A percentile compares a stretch with the other conserved stretches of the same genome.
phyloP scores from a whole-genome alignment of 2,113 vertebrate genomes.

The Hippocampus mohnikei region DNA sequence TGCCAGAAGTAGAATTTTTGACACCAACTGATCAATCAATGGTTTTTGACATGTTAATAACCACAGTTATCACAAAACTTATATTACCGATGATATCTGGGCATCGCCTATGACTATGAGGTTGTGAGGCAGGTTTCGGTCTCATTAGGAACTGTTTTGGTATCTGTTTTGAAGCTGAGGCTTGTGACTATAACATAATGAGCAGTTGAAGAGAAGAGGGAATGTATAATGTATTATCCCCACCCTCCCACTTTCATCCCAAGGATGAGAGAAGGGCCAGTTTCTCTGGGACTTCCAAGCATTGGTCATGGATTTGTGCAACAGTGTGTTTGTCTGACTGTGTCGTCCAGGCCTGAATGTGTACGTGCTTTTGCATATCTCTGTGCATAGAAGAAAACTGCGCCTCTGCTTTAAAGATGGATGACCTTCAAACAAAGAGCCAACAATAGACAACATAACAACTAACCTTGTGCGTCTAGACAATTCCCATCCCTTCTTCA shows the following conservation, averaged over 20 bases:
- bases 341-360: not conserved
- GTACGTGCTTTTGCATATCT: slow-evolving; percentile 1
- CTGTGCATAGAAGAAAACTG: slow-evolving; percentile 1
- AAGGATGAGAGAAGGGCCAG: slow-evolving; percentile 48
- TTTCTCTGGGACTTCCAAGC: slow-evolving; percentile 60
- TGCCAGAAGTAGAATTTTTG: not conserved
- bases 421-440: slow-evolving; percentile 3
- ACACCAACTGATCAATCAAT: not conserved
- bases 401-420: slow-evolving; percentile 4
- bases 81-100: not conserved
- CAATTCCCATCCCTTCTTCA: not conserved
- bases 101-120: not conserved
- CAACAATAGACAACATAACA: slow-evolving; percentile 6
- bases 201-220: slow-evolving; percentile 44
- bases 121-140: slow-evolving; percentile 16
- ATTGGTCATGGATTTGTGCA: slow-evolving; percentile 47
- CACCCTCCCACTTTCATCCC: slow-evolving; percentile 43
- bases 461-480: not conserved
- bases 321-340: slow-evolving; percentile 32
- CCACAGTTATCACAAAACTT: not conserved
- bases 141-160: slow-evolving; percentile 48
- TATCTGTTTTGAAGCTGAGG: slow-evolving; percentile 45
- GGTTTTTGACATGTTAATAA: not conserved
- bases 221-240: slow-evolving; percentile 59
- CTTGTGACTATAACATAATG: slow-evolving; percentile 50